Percentiles rank a stretch among this genome's conserved stretches.
Evolutionary conservation across 2,797 vertebrate genomes (phyloP).

Genomic region (Clarias fuscus): DNA sequence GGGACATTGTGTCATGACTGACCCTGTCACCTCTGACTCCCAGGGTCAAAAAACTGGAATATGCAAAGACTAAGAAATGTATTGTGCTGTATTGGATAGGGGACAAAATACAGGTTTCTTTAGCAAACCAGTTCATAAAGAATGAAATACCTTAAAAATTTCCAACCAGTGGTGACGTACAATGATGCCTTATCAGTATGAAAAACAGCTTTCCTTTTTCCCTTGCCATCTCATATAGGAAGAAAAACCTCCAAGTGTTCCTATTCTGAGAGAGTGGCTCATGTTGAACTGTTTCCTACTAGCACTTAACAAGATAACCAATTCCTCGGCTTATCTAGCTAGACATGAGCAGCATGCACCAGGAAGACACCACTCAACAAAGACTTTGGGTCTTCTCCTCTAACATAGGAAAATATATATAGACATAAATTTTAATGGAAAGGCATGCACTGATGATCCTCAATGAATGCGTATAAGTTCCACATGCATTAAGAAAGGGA

Average conservation of each 20-base stretch:
- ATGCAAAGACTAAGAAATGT: too few species aligned
- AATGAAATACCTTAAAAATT: slow-evolving; percentile 5
- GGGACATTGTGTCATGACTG: too few species aligned
- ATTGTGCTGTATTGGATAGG: too few species aligned
- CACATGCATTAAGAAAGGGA: slow-evolving; percentile 12
- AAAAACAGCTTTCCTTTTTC: slow-evolving; percentile 37
- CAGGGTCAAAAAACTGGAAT: too few species aligned
- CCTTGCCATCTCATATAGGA: slow-evolving; percentile 53
- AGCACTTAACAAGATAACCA: slow-evolving; percentile 55
- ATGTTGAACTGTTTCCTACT: slow-evolving; percentile 55
- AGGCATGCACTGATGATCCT: neutral
- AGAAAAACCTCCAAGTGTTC: slow-evolving; percentile 47
- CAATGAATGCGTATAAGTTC: neutral
- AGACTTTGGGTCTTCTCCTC: slow-evolving; percentile 10
- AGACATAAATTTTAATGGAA: neutral
- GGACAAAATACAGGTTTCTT: neutral
- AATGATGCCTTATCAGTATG: slow-evolving; percentile 57
- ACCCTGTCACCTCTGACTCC: too few species aligned
- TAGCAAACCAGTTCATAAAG: neutral
- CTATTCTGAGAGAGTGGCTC: slow-evolving; percentile 49
- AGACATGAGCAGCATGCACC: slow-evolving; percentile 44
- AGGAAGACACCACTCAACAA: slow-evolving; percentile 29
- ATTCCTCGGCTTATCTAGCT: slow-evolving; percentile 57
- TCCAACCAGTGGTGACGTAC: slow-evolving; percentile 8
- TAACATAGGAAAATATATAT: neutral